Base-by-base conservation (phyloP, 2,113 vertebrate genomes). In the Camelus bactrianus region DNA sequence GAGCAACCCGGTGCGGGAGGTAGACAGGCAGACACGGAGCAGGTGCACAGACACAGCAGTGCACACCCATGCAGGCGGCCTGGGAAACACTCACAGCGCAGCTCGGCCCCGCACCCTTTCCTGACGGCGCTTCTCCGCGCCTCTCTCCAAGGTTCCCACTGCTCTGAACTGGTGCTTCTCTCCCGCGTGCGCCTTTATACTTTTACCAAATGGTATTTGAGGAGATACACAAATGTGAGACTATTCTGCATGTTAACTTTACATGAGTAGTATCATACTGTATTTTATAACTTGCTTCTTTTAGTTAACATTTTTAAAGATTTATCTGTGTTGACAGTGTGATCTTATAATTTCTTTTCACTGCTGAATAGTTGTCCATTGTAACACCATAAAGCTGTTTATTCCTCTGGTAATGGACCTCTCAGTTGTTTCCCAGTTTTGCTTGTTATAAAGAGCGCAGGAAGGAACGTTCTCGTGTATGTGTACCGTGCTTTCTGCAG, bases 1-100 rank as follows among this genome's bases (percentile, higher is more conserved):
- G n/a, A 8, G 17, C 2, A 5, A 11, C 28, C 2, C 32, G 12
- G 48, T 1, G n/a, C 32, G 0, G 6, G 7, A 48, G 50, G n/a
- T 24, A 7, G 32, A 8, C 7, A 79, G 76, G 50, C 50, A 6
- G 52, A 14, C 32, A 1, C 1, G 7, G 52, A 13, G 19, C 19
- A 13, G 67, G 38, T 20, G 12, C 14, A 16, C 30, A 46, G 52
- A 12, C 8, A 2, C 2, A 17, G 8, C 28, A 17, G 26, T 24
- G 35, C 26, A 8, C 15, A n/a, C 16, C n/a, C 32, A 9, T 38
- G 83, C 11, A 7, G 0, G 2, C 0, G 12, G 69, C 69, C 6
- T 16, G 8, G 6, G 42, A 46, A 19, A 8, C 5, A 17, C 10
- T 2, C 38, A 42, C 38, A 42, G 38, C 38, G 38, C 5, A 5